phyloP scores from a whole-genome alignment of 2,113 vertebrate genomes.

The Xyrauchen texanus region DNA sequence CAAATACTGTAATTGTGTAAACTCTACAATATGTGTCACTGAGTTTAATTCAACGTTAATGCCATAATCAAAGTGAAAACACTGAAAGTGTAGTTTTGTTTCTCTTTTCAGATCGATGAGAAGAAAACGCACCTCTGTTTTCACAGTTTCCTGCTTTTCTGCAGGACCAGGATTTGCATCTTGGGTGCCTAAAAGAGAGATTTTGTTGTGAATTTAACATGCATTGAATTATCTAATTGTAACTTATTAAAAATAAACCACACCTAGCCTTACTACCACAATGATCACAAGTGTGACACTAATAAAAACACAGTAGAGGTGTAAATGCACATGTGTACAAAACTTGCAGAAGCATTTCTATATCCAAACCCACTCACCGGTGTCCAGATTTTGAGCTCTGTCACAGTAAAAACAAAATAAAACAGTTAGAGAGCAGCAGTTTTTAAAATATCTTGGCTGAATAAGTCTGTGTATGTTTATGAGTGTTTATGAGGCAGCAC shows the following conservation, averaged over 20 bases:
- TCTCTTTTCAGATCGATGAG: neutral
- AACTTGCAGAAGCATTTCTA: neutral
- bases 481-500: neutral
- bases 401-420: neutral
- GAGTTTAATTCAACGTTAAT: no score
- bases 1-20: no score
- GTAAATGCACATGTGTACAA: no score
- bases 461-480: no score
- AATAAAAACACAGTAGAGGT: no score
- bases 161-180: neutral
- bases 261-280: no score
- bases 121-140: conserved; percentile 6
- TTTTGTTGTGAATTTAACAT: no score
- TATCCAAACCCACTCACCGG: conserved; percentile 1
- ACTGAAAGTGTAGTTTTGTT: neutral
- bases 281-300: no score
- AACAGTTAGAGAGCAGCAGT: neutral
- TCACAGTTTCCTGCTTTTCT: neutral
- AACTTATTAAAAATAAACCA: no score
- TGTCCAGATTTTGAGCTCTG: neutral
- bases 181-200: neutral
- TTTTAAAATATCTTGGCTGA: neutral
- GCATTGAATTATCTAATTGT: no score
- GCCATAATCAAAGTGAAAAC: no score
- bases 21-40: no score